A percentile compares a stretch with the other conserved stretches of the same genome.
phyloP scores from a whole-genome alignment of 2,113 vertebrate genomes.

The Xerus inauris region DNA sequence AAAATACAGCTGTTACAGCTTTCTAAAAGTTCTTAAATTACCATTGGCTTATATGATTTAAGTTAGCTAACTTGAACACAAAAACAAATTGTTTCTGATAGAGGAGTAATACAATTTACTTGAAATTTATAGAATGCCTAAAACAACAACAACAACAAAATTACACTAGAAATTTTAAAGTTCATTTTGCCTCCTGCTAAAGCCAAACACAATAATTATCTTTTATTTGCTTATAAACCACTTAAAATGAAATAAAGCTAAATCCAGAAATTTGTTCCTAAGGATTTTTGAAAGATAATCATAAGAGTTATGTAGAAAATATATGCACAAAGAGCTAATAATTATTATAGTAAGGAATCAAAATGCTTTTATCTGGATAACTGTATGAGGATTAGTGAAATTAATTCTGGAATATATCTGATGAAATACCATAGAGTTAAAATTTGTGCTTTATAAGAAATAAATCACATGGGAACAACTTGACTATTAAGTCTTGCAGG shows the following conservation, averaged over 20 bases:
- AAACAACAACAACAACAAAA: too few relatives aligned
- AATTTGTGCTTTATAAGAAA: conserved; percentile 42
- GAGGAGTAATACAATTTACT: too few relatives aligned
- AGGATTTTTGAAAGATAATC: not conserved
- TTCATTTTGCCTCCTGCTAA: conserved; percentile 43
- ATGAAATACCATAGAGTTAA: conserved; percentile 30
- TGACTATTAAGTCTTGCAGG: not conserved
- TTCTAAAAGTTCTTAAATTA: too few relatives aligned
- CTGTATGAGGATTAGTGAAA: conserved; percentile 2
- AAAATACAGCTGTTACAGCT: too few relatives aligned
- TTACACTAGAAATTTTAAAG: too few relatives aligned
- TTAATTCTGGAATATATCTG: conserved; percentile 25
- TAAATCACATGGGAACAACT: not conserved
- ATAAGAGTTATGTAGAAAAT: conserved; percentile 30
- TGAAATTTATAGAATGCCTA: too few relatives aligned
- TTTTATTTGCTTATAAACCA: conserved; percentile 49
- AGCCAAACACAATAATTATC: conserved; percentile 4
- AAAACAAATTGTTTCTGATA: too few relatives aligned
- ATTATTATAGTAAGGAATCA: conserved; percentile 35
- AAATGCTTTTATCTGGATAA: not conserved
- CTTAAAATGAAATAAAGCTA: conserved; percentile 48
- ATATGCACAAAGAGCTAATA: not conserved
- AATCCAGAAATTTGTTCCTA: too few relatives aligned
- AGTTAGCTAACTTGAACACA: too few relatives aligned
- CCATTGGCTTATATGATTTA: too few relatives aligned